Evolutionary conservation across 2,113 vertebrate species (phyloP).

Genomic region (Clarias batrachus): DNA sequence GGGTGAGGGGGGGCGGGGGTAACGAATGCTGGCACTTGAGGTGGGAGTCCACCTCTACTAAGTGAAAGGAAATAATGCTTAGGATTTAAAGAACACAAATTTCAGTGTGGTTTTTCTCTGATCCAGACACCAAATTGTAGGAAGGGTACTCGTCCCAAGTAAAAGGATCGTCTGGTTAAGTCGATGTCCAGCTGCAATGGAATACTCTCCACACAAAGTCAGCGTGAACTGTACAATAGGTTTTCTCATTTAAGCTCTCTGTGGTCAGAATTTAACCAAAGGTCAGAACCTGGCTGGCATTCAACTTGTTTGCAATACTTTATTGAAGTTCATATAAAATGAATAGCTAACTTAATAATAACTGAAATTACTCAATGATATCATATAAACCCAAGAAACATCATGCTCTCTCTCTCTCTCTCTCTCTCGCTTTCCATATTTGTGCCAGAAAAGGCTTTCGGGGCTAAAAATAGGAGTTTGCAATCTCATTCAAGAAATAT

Average conservation of each 20-base stretch:
- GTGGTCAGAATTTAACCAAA: neutral
- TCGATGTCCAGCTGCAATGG: neutral
- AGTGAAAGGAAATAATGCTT: neutral
- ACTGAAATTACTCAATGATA: neutral
- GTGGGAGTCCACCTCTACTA: no score
- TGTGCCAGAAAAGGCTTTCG: neutral
- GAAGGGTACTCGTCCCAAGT: neutral
- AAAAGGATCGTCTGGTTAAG: neutral
- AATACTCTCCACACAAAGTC: neutral
- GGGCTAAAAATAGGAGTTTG: slow-evolving; percentile 7
- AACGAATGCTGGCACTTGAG: no score
- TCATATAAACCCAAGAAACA: slow-evolving; percentile 8
- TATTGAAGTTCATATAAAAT: neutral
- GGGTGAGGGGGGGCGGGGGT: no score
- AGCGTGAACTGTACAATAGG: neutral
- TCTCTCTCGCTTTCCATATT: neutral
- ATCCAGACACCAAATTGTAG: neutral
- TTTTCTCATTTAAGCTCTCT: neutral
- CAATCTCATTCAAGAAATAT: neutral
- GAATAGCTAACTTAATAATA: neutral
- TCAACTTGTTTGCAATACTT: neutral
- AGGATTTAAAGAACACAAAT: neutral
- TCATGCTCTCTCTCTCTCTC: slow-evolving; percentile 1
- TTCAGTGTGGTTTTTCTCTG: neutral
- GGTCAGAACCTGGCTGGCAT: neutral